Evolutionary conservation across 2,888 invertebrate genomes (phyloP).

Genomic region (Oxyscelio sp.): DNA sequence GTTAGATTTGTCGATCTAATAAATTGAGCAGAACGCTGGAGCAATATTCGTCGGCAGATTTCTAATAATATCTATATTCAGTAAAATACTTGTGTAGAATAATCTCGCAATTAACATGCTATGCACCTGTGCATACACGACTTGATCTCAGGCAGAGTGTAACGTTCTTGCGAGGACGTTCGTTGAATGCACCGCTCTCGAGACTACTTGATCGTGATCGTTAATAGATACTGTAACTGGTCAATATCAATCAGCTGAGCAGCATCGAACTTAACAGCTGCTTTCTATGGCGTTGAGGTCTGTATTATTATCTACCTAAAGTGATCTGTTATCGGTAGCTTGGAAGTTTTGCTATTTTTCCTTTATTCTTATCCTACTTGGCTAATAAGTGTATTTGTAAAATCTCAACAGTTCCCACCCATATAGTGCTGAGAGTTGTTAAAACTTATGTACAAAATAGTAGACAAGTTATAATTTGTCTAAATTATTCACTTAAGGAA

Average conservation of each 20-base stretch:
- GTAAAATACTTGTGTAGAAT: slow-evolving; percentile 40
- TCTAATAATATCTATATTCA: slow-evolving; percentile 57
- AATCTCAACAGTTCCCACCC: no score
- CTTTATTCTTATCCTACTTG: slow-evolving; percentile 28
- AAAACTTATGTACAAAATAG: no score
- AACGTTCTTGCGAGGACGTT: slow-evolving; percentile 69
- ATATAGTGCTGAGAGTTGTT: no score
- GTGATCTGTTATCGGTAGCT: slow-evolving; percentile 76
- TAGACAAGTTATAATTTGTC: no score
- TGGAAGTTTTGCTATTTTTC: neutral
- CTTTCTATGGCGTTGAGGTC: slow-evolving; percentile 78
- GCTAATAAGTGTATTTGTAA: slow-evolving; percentile 27
- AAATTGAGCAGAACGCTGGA: no score
- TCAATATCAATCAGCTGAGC: slow-evolving; percentile 75
- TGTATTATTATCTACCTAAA: slow-evolving; percentile 78
- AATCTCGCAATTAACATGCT: slow-evolving; percentile 50
- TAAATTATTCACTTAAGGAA: no score
- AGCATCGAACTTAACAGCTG: slow-evolving; percentile 71
- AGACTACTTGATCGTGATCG: slow-evolving; percentile 79
- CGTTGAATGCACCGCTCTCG: slow-evolving; percentile 69
- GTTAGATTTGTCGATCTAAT: no score
- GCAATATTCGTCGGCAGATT: no score
- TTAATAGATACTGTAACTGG: slow-evolving; percentile 79
- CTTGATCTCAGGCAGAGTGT: slow-evolving; percentile 58
- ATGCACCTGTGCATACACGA: slow-evolving; percentile 63